A percentile compares a stretch with the other conserved stretches of the same genome.
Conservation (phyloP, 2,888 invertebrate genomes). For the Xestia ashworthii region DNA sequence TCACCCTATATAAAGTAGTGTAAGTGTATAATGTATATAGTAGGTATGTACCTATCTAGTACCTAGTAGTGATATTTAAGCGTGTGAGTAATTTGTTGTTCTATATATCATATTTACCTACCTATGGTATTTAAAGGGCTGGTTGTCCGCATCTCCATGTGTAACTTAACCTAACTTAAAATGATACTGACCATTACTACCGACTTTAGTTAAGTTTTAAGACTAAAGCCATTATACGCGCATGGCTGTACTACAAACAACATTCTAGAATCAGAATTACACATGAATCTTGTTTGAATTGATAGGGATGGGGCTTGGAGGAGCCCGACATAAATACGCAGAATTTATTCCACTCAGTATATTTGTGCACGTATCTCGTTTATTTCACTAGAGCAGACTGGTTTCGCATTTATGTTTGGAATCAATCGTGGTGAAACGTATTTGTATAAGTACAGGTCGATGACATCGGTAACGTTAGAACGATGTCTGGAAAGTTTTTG, state of each 20-base stretch:
- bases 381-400: slow-evolving; percentile 24
- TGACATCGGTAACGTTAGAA: slow-evolving; percentile 11
- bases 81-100: neutral
- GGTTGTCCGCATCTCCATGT: too few relatives aligned
- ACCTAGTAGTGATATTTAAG: neutral
- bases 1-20: too few relatives aligned
- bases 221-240: neutral
- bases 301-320: slow-evolving; percentile 45
- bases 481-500: slow-evolving; percentile 15
- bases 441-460: neutral
- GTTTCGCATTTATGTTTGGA: slow-evolving; percentile 33
- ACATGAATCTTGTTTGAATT: slow-evolving; percentile 54
- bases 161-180: too few relatives aligned
- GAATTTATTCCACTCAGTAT: slow-evolving; percentile 39
- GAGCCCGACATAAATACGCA: slow-evolving; percentile 48
- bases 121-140: too few relatives aligned
- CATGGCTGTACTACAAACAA: neutral
- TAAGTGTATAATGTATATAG: too few relatives aligned
- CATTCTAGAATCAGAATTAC: slow-evolving; percentile 38
- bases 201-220: slow-evolving; percentile 2
- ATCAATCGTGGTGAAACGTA: slow-evolving; percentile 33
- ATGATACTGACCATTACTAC: neutral
- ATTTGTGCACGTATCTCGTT: slow-evolving; percentile 43
- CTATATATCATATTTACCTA: too few relatives aligned
- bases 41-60: neutral